Evolutionary conservation across 2,113 vertebrate genomes (phyloP).

Genomic region (Athene noctua): DNA sequence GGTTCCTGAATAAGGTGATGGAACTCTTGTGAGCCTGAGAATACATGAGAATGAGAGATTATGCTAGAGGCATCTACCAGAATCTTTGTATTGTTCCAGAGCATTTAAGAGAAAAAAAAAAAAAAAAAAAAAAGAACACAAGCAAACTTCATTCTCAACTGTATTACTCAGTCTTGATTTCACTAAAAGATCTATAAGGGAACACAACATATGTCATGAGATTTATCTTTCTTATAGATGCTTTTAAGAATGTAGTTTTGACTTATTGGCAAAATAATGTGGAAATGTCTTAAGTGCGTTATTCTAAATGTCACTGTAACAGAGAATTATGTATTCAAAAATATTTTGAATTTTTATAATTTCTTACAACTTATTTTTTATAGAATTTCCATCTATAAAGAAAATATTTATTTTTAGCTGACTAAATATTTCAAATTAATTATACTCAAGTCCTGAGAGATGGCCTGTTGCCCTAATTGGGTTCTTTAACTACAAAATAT

Average conservation of each 20-base stretch:
- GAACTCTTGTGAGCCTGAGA: neutral
- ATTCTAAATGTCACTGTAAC: neutral
- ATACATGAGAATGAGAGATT: neutral
- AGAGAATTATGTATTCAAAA: neutral
- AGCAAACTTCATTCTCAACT: neutral
- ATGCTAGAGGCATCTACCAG: neutral
- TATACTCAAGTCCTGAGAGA: neutral
- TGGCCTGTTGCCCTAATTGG: neutral
- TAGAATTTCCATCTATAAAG: neutral
- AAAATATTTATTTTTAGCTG: neutral
- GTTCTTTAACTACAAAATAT: neutral
- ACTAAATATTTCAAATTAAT: neutral
- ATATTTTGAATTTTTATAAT: fast-evolving
- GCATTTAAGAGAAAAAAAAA: neutral
- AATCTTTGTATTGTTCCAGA: neutral
- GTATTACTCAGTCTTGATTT: neutral
- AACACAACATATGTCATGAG: neutral
- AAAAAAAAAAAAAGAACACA: neutral
- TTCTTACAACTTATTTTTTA: neutral
- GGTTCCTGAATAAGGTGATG: neutral
- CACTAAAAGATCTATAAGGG: neutral
- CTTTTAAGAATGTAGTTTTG: neutral
- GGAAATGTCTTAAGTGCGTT: neutral
- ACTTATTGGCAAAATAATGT: neutral
- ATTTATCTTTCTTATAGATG: neutral